A percentile compares a stretch with the other conserved stretches of the same genome.
phyloP scores from a whole-genome alignment of 2,797 vertebrate species.

The Alcedo atthis region DNA sequence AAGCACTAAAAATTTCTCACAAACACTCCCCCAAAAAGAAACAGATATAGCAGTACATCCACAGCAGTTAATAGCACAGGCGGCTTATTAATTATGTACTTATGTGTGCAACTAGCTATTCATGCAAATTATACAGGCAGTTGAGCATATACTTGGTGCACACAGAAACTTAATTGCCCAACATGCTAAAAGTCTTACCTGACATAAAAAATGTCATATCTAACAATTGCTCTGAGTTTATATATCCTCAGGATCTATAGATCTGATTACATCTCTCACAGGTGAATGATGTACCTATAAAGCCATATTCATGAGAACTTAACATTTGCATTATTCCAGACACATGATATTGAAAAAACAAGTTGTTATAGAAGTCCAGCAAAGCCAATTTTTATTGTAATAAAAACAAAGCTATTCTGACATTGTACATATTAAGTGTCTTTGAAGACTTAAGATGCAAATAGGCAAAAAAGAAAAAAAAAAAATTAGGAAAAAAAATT shows the following conservation, averaged over 20 bases:
- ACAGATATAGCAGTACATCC: background rate
- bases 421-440: conserved; percentile 47
- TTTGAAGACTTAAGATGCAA: conserved; percentile 61
- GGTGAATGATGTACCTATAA: accelerated
- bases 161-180: background rate
- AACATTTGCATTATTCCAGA: background rate
- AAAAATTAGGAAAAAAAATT: too few species aligned
- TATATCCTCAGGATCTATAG: background rate
- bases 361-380: background rate
- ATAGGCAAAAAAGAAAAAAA: conserved; percentile 27
- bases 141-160: background rate
- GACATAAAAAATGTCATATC: background rate
- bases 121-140: background rate
- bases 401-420: conserved; percentile 49
- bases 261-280: background rate
- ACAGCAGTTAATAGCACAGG: background rate
- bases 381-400: conserved; percentile 53
- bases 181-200: background rate
- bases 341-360: background rate
- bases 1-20: background rate
- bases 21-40: background rate
- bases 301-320: background rate
- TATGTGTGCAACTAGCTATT: background rate
- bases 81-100: conserved; percentile 32
- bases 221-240: background rate